Conservation (phyloP, 2,888 invertebrate genomes). For the Belgica antarctica region DNA sequence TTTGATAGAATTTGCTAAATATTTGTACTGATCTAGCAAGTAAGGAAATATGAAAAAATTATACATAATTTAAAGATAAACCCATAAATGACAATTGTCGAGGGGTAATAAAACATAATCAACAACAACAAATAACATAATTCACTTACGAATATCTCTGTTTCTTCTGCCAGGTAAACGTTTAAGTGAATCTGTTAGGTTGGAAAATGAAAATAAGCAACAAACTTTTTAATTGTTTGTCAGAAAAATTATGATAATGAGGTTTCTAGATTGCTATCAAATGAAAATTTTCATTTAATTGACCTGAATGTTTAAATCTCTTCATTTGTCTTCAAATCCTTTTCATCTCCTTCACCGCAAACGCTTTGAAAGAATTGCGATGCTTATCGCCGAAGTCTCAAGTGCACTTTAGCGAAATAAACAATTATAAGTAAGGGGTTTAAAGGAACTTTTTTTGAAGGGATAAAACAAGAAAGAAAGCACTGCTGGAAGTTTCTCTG, state of each 20-base stretch:
- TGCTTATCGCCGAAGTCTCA: constrained; percentile 6
- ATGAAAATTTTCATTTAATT: constrained; percentile 8
- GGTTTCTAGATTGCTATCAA: background rate
- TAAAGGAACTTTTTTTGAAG: background rate
- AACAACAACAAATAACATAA: too few species aligned
- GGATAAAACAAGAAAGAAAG: too few species aligned
- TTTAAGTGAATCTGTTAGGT: too few species aligned
- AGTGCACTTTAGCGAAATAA: constrained; percentile 30
- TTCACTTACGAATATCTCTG: too few species aligned
- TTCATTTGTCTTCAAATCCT: too few species aligned
- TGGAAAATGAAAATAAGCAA: background rate
- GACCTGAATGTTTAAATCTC: background rate
- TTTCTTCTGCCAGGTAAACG: too few species aligned
- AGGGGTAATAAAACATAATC: too few species aligned
- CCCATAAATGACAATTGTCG: too few species aligned
- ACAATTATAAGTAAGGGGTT: constrained; percentile 25
- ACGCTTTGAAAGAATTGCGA: constrained; percentile 2
- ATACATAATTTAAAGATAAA: too few species aligned
- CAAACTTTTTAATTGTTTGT: constrained; percentile 14
- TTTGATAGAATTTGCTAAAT: too few species aligned
- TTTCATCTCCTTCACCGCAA: background rate
- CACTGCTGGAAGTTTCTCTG: background rate
- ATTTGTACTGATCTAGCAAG: too few species aligned
- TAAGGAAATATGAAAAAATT: too few species aligned
- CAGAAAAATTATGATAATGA: background rate